These are phyloP conservation scores for Priocnemis perturbator DNA, from an alignment of 2,888 invertebrate species.

Conservation along the genomic window DNA sequence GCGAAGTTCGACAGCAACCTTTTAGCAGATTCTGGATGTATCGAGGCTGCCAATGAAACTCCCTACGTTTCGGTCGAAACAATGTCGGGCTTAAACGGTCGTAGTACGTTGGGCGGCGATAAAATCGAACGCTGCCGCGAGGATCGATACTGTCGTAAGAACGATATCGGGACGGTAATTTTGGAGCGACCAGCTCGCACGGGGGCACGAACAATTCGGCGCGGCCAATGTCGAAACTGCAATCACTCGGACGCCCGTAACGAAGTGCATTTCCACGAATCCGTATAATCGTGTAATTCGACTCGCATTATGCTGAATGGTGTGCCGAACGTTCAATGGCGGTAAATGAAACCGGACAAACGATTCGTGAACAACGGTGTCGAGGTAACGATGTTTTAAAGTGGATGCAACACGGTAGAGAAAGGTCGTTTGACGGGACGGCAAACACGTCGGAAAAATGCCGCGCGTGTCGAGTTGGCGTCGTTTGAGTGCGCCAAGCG, in stretches of 20 bases:
- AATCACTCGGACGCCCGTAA: conserved; percentile 45
- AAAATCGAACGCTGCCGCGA: conserved; percentile 9
- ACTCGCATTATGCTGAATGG: conserved; percentile 48
- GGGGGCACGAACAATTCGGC: conserved; percentile 19
- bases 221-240: conserved; percentile 37
- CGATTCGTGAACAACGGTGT: conserved; percentile 41
- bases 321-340: conserved; percentile 40
- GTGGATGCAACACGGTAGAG: conserved; percentile 20
- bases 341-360: conserved; percentile 49
- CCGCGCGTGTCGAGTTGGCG: conserved; percentile 1
- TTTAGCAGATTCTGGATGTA: too few species aligned
- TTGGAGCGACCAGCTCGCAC: background rate
- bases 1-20: too few species aligned
- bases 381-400: conserved; percentile 42
- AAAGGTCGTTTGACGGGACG: conserved; percentile 30
- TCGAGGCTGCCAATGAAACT: too few species aligned
- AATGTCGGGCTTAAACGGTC: too few species aligned
- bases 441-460: conserved; percentile 3
- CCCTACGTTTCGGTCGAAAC: too few species aligned
- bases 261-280: conserved; percentile 42
- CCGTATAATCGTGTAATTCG: conserved; percentile 51
- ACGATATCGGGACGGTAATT: conserved; percentile 5
- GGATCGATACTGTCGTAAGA: conserved; percentile 1
- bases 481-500: background rate
- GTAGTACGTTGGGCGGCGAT: too few species aligned